Base-by-base conservation (phyloP, 2,888 invertebrate genomes). In the Lathronympha strigana region DNA sequence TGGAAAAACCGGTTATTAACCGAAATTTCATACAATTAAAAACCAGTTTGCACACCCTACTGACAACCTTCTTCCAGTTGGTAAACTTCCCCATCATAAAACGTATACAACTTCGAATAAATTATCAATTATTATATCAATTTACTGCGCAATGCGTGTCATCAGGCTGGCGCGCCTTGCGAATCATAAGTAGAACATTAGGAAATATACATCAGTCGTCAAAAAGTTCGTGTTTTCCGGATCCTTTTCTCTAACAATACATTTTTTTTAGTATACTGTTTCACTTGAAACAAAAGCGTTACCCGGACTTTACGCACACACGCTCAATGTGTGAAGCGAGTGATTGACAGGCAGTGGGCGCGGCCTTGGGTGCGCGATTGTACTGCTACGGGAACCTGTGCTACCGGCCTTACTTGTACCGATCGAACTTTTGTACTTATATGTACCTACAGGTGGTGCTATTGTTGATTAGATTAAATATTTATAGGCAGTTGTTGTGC, bases 331-430 rank as follows among this genome's bases (percentile, higher is more conserved):
- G 66, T 62, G 62, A 64, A 69, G 63, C 51, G 61, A 62, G 19
- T 73, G 72, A 73, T 72, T 75, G 75, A 73, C 72, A 72, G 63
- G 67, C 66, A 68, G 69, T 71, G 71, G 71, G 69, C 67, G 70
- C 58, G 63, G 61, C 75, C 75, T 76, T 73, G 70, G 60, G 54
- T 49, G 47, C 36, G 54, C 62, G 68, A 71, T 69, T 67, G 69
- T 69, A 68, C 61, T 67, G 67, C 73, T 74, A 74, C 75, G 72
- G 74, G 73, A 74, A 73, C 71, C 54, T 33, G 21, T 45, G 67
- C 69, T 69, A 69, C 68, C 68, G 74, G 70, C 70, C 69, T 74
- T 69, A 71, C 63, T 55, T 60, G 15, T 31, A 23, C 58, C 28
- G 47, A 60, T 45, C 57, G 43, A 58, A 61, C 64, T 60, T 64